phyloP scores from a whole-genome alignment of 2,888 invertebrate genomes.

The Melinaea menophilus region DNA sequence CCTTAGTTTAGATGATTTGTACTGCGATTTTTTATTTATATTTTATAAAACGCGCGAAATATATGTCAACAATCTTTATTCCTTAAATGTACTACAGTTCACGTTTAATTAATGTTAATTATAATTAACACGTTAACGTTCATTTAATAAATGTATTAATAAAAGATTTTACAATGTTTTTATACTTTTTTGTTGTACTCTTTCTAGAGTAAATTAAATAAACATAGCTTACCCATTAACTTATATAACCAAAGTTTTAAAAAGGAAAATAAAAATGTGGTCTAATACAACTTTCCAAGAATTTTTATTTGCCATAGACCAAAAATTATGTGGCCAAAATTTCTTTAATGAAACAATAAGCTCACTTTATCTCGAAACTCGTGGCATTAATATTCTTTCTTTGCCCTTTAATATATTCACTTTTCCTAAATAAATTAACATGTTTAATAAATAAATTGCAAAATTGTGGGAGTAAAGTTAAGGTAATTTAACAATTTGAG shows the following conservation, averaged over 20 bases:
- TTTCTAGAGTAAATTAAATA: too few relatives aligned
- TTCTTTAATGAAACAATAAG: constrained; percentile 36
- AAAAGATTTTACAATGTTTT: too few relatives aligned
- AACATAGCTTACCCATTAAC: background rate
- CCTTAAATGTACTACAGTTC: too few relatives aligned
- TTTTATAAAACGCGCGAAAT: too few relatives aligned
- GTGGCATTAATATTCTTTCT: constrained; percentile 39
- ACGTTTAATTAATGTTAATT: too few relatives aligned
- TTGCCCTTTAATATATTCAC: constrained; percentile 38
- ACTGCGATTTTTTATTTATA: background rate
- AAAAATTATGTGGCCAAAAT: constrained; percentile 24
- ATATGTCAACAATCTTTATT: too few relatives aligned
- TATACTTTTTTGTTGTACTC: too few relatives aligned
- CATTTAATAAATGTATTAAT: too few relatives aligned
- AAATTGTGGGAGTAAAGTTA: constrained; percentile 29
- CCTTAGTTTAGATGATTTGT: constrained; percentile 21
- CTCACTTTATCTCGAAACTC: constrained; percentile 35
- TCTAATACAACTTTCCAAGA: background rate
- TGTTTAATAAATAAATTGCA: constrained; percentile 37
- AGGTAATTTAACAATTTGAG: constrained; percentile 28
- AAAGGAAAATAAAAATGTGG: background rate
- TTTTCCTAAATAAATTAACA: constrained; percentile 39
- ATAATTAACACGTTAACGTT: too few relatives aligned
- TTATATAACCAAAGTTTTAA: background rate
- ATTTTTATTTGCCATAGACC: constrained; percentile 19